Conservation (phyloP, 2,888 invertebrate species). For the Exocentrus adspersus region DNA sequence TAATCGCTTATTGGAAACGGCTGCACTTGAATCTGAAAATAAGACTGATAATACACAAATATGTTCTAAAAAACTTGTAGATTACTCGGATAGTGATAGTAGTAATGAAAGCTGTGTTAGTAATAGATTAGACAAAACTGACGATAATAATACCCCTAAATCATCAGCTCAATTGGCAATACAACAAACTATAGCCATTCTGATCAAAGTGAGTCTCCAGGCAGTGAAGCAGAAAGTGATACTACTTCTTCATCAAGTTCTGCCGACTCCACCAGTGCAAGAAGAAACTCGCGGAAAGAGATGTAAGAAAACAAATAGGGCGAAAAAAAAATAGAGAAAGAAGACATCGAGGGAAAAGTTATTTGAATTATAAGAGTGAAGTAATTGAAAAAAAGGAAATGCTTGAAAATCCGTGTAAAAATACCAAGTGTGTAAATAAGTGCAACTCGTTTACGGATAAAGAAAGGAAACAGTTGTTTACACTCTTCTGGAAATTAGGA, state of each 20-base stretch:
- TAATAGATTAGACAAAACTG: constrained; percentile 23
- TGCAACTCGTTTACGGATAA: constrained; percentile 19
- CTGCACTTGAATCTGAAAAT: not conserved
- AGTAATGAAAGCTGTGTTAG: constrained; percentile 13
- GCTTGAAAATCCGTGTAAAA: constrained; percentile 17
- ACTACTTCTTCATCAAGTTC: constrained; percentile 1
- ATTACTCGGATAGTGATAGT: constrained; percentile 22
- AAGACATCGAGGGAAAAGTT: constrained; percentile 16
- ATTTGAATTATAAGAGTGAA: constrained; percentile 25
- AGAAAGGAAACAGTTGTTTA: constrained; percentile 13
- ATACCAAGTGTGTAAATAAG: constrained; percentile 9
- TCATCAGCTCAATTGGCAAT: constrained; percentile 1
- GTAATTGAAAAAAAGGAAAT: constrained; percentile 1
- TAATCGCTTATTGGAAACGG: constrained; percentile 16
- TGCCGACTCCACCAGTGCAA: constrained; percentile 1
- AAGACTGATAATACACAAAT: constrained; percentile 17
- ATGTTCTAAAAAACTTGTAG: constrained; percentile 21
- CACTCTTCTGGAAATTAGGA: constrained; percentile 19
- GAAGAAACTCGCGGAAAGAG: constrained; percentile 17
- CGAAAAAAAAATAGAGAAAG: constrained; percentile 20
- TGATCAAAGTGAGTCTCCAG: constrained; percentile 6
- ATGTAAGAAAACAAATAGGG: constrained; percentile 15
- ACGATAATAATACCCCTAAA: constrained; percentile 11
- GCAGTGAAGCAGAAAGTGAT: not conserved
- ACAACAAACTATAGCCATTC: constrained; percentile 7